A percentile compares a stretch with the other conserved stretches of the same genome.
These are phyloP conservation scores for Camponotus pennsylvanicus DNA, from an alignment of 1,140 invertebrate genomes.

Conservation along the genomic window DNA sequence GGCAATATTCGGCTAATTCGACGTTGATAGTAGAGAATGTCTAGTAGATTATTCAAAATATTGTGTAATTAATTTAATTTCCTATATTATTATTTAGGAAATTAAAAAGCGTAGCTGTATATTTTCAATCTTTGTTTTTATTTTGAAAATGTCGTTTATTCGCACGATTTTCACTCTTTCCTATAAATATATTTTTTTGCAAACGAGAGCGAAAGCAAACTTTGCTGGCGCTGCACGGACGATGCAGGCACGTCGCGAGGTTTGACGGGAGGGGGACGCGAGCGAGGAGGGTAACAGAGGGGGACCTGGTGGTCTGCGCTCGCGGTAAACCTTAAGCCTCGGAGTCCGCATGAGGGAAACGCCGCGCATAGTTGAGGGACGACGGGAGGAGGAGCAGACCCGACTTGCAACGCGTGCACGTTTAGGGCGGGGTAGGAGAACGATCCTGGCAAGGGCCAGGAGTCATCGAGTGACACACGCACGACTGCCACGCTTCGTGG, in stretches of 20 bases:
- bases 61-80: background rate
- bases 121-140: background rate
- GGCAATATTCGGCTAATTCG: slow-evolving; percentile 29
- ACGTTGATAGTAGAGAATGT: background rate
- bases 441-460: slow-evolving; percentile 77
- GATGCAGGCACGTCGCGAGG: slow-evolving; percentile 22
- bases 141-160: background rate
- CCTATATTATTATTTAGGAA: background rate
- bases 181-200: background rate
- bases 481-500: slow-evolving; percentile 83
- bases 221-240: slow-evolving; percentile 23
- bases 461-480: slow-evolving; percentile 84
- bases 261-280: background rate
- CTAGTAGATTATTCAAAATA: background rate
- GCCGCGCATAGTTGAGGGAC: slow-evolving; percentile 48
- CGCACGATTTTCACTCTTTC: background rate
- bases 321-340: slow-evolving; percentile 43
- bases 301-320: slow-evolving; percentile 33
- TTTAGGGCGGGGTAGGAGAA: slow-evolving; percentile 81
- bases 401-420: slow-evolving; percentile 80
- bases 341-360: slow-evolving; percentile 49
- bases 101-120: background rate
- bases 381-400: slow-evolving; percentile 58
- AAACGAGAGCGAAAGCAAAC: slow-evolving; percentile 1
- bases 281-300: slow-evolving; percentile 13